Base-by-base conservation (phyloP, 2,888 invertebrate genomes). In the Stramonita haemastoma region DNA sequence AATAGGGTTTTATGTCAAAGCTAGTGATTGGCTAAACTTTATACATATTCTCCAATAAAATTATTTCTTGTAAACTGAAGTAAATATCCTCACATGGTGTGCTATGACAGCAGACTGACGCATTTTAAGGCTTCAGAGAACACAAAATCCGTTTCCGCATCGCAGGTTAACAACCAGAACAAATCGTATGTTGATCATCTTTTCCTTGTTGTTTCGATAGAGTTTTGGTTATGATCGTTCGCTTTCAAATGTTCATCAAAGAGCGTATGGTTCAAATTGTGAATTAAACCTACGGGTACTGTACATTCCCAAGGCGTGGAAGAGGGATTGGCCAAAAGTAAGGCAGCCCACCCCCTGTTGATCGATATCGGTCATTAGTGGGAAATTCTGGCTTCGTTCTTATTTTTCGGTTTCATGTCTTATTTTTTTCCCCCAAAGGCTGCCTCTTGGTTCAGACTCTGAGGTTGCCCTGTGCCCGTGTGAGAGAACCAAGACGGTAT, bases 51-150 rank as follows among this genome's bases (percentile, higher is more conserved):
- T 15, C 87, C 87, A 87, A 87, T 87, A 15, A 60, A 32, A 73
- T 73, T 36, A 15, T 19, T 46, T 46, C 46, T 46, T 56, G 73
- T 87, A 46, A 73, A 17, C n/a, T 66, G 87, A 22, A 73, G 73
- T 70, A 73, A 70, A 87, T 73, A 73, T n/a, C 87, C 87, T 66
- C 87, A 87, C 87, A 87, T 87, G 87, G 87, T 87, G 87, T 73
- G 70, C 34, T 87, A n/a, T 87, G 87, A 73, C 87, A 36, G 29
- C 56, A 46, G 66, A 17, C 73, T 87, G 87, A 87, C 87, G 87
- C 87, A 87, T 32, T 57, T n/a, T 19, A 11, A 85, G 34, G 15
- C 34, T 13, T 11, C 32, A 66, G 86, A 4, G 26, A 11, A 32
- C 34, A 86, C 57, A 34, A 34, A 86, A 87, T 73, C 87, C 87